phyloP scores from a whole-genome alignment of 1,140 invertebrate genomes.

The Neuroterus valhalla region DNA sequence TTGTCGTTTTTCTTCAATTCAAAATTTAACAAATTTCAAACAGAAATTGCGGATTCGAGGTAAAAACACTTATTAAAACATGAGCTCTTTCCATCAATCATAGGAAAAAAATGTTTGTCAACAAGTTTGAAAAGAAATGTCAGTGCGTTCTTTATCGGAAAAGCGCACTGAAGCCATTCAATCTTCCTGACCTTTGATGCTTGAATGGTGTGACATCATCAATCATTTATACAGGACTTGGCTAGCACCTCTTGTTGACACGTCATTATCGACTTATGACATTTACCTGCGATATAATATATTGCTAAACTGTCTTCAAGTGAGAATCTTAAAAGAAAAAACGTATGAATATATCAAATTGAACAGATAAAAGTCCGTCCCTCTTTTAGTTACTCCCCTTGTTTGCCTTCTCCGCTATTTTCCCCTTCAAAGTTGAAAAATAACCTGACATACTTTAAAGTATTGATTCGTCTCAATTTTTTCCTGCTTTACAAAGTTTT shows the following conservation, averaged over 20 bases:
- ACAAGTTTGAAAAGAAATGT: slow-evolving; percentile 20
- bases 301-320: too few relatives aligned
- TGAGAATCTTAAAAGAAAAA: too few relatives aligned
- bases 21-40: too few relatives aligned
- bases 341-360: too few relatives aligned
- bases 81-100: slow-evolving; percentile 13
- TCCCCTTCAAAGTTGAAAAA: too few relatives aligned
- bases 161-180: slow-evolving; percentile 19
- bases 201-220: slow-evolving; percentile 10
- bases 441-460: too few relatives aligned
- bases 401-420: too few relatives aligned
- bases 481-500: too few relatives aligned
- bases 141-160: slow-evolving; percentile 23
- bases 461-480: too few relatives aligned
- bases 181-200: slow-evolving; percentile 24
- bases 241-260: neutral
- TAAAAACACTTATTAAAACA: neutral
- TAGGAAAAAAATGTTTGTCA: slow-evolving; percentile 4
- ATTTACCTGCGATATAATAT: neutral
- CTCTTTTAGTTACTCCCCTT: too few relatives aligned
- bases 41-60: neutral
- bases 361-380: too few relatives aligned
- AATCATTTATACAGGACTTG: slow-evolving; percentile 8
- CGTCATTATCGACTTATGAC: neutral
- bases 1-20: too few relatives aligned